Evolutionary conservation across 64 coral and sea anemone species (phyloP).

Genomic region (Astreopora myriophthalma): DNA sequence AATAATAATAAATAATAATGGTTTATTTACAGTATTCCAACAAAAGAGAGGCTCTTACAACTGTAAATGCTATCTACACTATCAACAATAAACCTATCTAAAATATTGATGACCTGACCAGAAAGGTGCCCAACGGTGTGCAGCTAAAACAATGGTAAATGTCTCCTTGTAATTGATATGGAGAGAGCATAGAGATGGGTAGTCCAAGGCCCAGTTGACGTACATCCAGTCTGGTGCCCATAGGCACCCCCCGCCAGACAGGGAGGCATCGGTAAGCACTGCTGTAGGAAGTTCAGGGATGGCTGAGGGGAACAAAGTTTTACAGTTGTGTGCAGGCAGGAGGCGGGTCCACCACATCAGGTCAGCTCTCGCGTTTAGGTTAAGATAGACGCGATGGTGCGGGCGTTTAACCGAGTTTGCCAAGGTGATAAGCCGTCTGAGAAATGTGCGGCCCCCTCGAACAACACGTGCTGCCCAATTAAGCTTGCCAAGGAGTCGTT

Average conservation of each 20-base stretch:
- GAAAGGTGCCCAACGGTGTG: slow-evolving; percentile 14
- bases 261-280: slow-evolving; percentile 28
- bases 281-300: not conserved
- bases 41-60: no score
- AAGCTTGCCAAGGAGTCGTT: slow-evolving; percentile 57
- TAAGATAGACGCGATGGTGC: not conserved
- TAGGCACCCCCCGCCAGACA: not conserved
- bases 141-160: slow-evolving; percentile 7
- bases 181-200: not conserved
- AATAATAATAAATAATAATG: no score
- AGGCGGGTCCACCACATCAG: slow-evolving; percentile 62
- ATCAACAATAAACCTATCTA: no score
- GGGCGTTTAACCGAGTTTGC: not conserved
- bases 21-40: no score
- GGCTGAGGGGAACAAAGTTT: not conserved
- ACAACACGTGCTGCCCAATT: slow-evolving; percentile 60
- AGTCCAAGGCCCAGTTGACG: slow-evolving; percentile 4
- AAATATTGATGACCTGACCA: slow-evolving; percentile 10
- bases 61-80: no score
- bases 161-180: slow-evolving; percentile 74
- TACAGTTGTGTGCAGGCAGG: slow-evolving; percentile 9
- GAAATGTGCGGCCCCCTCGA: slow-evolving; percentile 52
- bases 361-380: not conserved
- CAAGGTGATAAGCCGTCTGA: slow-evolving; percentile 40
- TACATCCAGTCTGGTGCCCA: slow-evolving; percentile 21